Evolutionary conservation across 2,113 vertebrate species (phyloP), one percentile per base, ranked within the genome.

Genomic region (Melozone crissalis): DNA sequence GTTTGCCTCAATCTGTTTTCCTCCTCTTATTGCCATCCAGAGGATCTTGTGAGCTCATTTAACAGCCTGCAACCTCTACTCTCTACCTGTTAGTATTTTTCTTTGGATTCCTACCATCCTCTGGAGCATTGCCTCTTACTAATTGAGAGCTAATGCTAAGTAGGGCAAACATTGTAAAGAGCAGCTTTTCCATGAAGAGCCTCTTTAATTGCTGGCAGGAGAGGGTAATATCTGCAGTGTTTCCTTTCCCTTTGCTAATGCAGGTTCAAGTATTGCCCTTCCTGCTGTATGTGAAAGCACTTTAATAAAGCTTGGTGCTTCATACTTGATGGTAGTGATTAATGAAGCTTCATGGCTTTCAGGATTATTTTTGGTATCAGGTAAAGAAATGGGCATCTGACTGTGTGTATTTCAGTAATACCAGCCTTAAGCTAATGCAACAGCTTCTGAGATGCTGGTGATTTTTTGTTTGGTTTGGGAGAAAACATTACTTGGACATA

Each of bases 151-250:
- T 94, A 63, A 88, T 66, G 54, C 82, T 95, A 86, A 93, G 93
- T 88, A 95, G 92, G 93, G 88, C 92, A 96, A 96, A 96, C 68
- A 90, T 78, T 61, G 90, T 89, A 92, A 94, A 93, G 93, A 75
- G 85, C 85, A 88, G 57, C 72, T 88, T 96, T 95, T 88, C 85
- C 27, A 41, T 82, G 78, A 88, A 91, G 91, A 96, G 75, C 78
- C 80, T 90, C 79, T 95, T 92, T 77, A 94, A 83, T 86, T 80
- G 88, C 75, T 69, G 35, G 55, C 80, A 51, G 72, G 73, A 93
- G 86, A 71, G 61, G 37, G 68, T 91, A 92, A 3, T 86, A 88
- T 90, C 93, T 86, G 79, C 69, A 84, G 75, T 43, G 75, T 80
- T 95, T 91, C 61, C 55, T 93, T 88, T 77, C 66, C 61, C 13